Conservation (phyloP, 2,797 vertebrate genomes). For the Aphelocoma californica region DNA sequence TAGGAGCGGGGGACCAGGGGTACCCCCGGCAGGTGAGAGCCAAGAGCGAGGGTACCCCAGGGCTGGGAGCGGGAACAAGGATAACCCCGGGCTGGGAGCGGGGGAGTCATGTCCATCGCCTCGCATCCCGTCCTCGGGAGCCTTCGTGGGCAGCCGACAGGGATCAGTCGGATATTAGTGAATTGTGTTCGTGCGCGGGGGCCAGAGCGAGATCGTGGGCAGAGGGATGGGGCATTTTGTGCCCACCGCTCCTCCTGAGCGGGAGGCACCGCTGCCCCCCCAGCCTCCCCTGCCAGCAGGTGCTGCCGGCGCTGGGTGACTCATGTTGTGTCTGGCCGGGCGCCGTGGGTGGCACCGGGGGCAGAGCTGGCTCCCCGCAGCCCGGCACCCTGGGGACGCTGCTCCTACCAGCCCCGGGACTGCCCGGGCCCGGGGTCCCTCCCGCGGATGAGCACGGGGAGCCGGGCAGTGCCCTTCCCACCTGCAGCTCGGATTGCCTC, state of each 20-base stretch:
- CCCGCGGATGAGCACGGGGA: not conserved
- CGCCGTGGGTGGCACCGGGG: not conserved
- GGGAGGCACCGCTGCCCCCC: not conserved
- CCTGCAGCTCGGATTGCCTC: not conserved
- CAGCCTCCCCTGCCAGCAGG: not conserved
- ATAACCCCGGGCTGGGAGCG: not conserved
- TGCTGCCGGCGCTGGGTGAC: not conserved
- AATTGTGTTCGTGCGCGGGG: rapidly evolving
- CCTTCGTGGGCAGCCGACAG: not conserved
- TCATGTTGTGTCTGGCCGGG: not conserved
- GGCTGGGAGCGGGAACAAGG: not conserved
- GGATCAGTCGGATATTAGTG: not conserved
- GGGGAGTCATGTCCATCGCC: not conserved
- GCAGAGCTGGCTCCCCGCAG: not conserved
- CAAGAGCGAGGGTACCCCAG: not conserved
- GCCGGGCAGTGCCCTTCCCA: not conserved
- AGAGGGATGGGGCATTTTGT: not conserved
- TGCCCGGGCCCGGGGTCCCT: not conserved
- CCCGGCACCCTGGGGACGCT: not conserved
- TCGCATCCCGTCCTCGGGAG: not conserved
- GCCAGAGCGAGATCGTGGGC: rapidly evolving
- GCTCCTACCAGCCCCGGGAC: not conserved
- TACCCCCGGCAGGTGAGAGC: not conserved
- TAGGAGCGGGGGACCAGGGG: not conserved
- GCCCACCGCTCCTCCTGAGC: not conserved